Conservation (phyloP, 2,888 invertebrate genomes). For the Drosophila stalkeri region DNA sequence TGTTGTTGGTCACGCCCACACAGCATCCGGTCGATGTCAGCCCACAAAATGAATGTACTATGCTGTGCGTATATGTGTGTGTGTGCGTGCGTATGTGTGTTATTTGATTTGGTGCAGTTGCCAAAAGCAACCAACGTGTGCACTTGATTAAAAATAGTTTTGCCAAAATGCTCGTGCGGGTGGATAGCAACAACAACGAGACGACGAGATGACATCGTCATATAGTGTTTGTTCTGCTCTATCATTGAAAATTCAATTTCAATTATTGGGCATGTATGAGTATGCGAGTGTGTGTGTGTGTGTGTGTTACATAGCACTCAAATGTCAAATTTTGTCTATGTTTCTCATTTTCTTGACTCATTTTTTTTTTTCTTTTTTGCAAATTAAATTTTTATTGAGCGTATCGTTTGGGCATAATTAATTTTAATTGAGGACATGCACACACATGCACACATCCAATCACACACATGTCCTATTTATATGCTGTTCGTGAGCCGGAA, state of each 20-base stretch:
- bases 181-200: conserved; percentile 53
- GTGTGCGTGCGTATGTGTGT: conserved; percentile 7
- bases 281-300: conserved; percentile 24
- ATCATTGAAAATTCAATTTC: conserved; percentile 80
- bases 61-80: conserved; percentile 1
- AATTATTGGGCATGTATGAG: conserved; percentile 60
- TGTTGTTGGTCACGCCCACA: conserved; percentile 32
- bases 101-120: conserved; percentile 52
- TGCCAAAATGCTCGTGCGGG: conserved; percentile 60
- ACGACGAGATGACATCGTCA: conserved; percentile 48
- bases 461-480: conserved; percentile 38
- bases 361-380: conserved; percentile 58
- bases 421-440: conserved; percentile 80
- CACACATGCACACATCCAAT: conserved; percentile 13
- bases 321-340: conserved; percentile 65
- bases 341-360: conserved; percentile 71
- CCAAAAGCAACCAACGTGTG: conserved; percentile 59
- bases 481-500: conserved; percentile 48
- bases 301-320: conserved; percentile 48
- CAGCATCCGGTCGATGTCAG: conserved; percentile 49
- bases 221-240: conserved; percentile 46
- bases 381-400: conserved; percentile 82
- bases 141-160: conserved; percentile 76
- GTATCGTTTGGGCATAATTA: conserved; percentile 80
- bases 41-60: conserved; percentile 12